Percentiles rank a stretch among this genome's conserved stretches.
phyloP scores from a whole-genome alignment of 2,113 vertebrate species.

The Epinephelus fuscoguttatus region DNA sequence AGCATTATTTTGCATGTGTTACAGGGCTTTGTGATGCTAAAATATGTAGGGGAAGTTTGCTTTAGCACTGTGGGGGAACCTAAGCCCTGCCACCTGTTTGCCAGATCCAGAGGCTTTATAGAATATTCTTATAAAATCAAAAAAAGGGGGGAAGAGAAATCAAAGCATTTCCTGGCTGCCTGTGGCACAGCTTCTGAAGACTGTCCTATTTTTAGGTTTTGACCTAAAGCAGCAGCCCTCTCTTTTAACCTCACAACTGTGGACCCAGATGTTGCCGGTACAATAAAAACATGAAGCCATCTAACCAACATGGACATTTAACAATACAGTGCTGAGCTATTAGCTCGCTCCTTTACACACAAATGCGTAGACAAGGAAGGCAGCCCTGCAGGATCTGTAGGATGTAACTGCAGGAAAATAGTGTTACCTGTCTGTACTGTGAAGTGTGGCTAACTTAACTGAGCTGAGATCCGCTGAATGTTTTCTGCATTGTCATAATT shows the following conservation, averaged over 20 bases:
- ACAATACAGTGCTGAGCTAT: conserved; percentile 27
- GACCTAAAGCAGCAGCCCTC: conserved; percentile 79
- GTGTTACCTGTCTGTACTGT: conserved; percentile 32
- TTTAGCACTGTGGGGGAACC: conserved; percentile 73
- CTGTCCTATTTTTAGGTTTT: conserved; percentile 83
- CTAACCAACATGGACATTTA: conserved; percentile 39
- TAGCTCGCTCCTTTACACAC: background rate
- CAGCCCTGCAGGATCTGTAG: background rate
- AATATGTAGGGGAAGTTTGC: conserved; percentile 81
- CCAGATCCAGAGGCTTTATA: conserved; percentile 85
- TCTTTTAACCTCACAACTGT: conserved; percentile 75
- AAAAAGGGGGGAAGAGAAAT: conserved; percentile 75
- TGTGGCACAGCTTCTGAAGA: conserved; percentile 86
- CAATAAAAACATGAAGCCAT: conserved; percentile 71
- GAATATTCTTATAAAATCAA: conserved; percentile 85
- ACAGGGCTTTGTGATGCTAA: conserved; percentile 78
- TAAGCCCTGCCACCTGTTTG: conserved; percentile 86
- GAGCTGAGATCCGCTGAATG: conserved; percentile 54
- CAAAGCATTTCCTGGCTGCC: conserved; percentile 87
- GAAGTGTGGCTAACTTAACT: conserved; percentile 48
- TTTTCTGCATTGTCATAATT: conserved; percentile 66
- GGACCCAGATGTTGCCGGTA: conserved; percentile 79
- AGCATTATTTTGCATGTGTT: conserved; percentile 64
- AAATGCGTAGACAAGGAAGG: background rate
- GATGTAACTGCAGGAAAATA: background rate